Conservation (phyloP, 2,888 invertebrate species). For the Bombylius major region DNA sequence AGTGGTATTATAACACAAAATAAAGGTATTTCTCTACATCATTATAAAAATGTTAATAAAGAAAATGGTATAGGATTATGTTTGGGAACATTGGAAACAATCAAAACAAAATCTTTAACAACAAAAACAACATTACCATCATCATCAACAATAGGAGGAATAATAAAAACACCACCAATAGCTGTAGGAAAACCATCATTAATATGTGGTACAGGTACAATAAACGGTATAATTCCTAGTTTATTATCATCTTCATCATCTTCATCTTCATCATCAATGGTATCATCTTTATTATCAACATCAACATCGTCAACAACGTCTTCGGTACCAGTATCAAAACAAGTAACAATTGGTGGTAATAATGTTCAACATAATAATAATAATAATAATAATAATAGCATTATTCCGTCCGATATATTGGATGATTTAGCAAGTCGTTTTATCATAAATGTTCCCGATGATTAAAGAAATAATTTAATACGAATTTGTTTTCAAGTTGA, state of each 20-base stretch:
- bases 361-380: too few relatives aligned
- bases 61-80: too few relatives aligned
- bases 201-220: slow-evolving; percentile 12
- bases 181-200: slow-evolving; percentile 7
- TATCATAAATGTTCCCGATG: slow-evolving; percentile 87
- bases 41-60: too few relatives aligned
- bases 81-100: too few relatives aligned
- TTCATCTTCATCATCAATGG: neutral
- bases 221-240: slow-evolving; percentile 5
- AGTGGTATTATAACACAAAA: too few relatives aligned
- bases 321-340: too few relatives aligned
- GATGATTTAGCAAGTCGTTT: slow-evolving; percentile 69
- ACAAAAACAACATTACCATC: slow-evolving; percentile 12
- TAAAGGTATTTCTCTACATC: too few relatives aligned
- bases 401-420: slow-evolving; percentile 75
- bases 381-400: neutral
- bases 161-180: slow-evolving; percentile 20
- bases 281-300: neutral
- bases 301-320: neutral
- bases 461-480: slow-evolving; percentile 75
- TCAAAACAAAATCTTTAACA: neutral
- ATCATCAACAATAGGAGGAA: slow-evolving; percentile 5
- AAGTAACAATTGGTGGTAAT: neutral
- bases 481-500: slow-evolving; percentile 94
- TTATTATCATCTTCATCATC: neutral